phyloP scores from a whole-genome alignment of 2,797 vertebrate genomes.

The Spheniscus humboldti region DNA sequence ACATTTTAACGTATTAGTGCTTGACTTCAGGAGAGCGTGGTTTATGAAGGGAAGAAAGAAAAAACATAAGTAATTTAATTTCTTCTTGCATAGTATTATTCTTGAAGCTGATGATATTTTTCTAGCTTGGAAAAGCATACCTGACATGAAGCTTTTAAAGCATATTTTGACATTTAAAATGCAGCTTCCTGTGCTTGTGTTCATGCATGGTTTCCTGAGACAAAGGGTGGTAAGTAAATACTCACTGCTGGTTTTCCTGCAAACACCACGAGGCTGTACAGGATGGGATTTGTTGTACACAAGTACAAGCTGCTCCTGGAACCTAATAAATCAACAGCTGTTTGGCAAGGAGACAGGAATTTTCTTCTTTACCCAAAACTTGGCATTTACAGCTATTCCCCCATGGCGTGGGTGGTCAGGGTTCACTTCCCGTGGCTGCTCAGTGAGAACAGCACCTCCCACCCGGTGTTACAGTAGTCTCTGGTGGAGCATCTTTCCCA shows the following conservation, averaged over 20 bases:
- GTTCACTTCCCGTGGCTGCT: neutral
- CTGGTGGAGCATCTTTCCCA: neutral
- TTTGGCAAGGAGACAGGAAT: conserved; percentile 5
- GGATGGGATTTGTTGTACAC: neutral
- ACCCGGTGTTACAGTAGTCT: rapidly evolving
- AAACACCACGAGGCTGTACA: neutral
- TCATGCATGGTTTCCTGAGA: conserved; percentile 22
- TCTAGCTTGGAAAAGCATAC: neutral
- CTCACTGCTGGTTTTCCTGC: neutral
- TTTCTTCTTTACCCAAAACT: neutral
- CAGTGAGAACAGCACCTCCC: neutral
- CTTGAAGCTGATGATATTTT: neutral
- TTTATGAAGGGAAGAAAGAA: neutral
- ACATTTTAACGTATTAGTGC: neutral
- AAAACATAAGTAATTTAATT: neutral
- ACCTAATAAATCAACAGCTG: neutral
- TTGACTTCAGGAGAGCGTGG: neutral
- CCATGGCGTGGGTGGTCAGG: neutral
- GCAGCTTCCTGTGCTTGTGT: neutral
- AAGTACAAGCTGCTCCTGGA: neutral
- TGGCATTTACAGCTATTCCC: neutral
- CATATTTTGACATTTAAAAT: conserved; percentile 13
- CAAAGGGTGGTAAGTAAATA: neutral
- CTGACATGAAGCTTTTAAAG: neutral
- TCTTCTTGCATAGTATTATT: neutral